A percentile compares a stretch with the other conserved stretches of the same genome.
These are phyloP conservation scores for Megastigmus dorsalis DNA, from an alignment of 2,888 invertebrate genomes.

Conservation along the genomic window DNA sequence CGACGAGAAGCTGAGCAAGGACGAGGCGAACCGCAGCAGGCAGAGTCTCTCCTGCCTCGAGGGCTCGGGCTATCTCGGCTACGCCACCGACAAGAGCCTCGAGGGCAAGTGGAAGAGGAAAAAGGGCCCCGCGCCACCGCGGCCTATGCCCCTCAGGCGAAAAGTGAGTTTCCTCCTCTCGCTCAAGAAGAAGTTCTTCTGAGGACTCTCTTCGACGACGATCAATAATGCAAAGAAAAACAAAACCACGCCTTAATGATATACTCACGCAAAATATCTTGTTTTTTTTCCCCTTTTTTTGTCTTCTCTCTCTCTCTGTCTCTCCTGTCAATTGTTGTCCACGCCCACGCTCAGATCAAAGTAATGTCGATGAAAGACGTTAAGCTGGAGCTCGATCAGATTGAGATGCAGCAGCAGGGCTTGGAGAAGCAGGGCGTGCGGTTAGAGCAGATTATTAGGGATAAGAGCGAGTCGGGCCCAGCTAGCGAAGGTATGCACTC, in stretches of 20 bases:
- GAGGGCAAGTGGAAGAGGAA: conserved; percentile 84
- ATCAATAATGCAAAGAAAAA: too few relatives aligned
- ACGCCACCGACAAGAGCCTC: conserved; percentile 77
- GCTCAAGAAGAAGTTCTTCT: conserved; percentile 48
- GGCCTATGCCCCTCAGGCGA: conserved; percentile 83
- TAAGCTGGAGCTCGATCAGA: conserved; percentile 82
- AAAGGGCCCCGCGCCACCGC: conserved; percentile 88
- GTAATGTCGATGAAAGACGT: conserved; percentile 77
- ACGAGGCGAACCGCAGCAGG: conserved; percentile 78
- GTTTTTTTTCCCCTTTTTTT: background rate
- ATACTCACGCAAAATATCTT: background rate
- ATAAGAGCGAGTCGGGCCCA: conserved; percentile 81
- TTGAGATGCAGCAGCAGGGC: conserved; percentile 91
- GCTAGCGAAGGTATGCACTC: conserved; percentile 66
- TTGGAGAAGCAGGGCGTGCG: conserved; percentile 93
- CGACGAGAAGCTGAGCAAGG: conserved; percentile 78
- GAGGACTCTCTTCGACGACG: background rate
- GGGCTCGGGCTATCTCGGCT: conserved; percentile 52
- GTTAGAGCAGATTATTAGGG: conserved; percentile 91
- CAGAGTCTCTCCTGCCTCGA: conserved; percentile 66
- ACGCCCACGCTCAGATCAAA: conserved; percentile 70
- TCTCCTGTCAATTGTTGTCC: conserved; percentile 11
- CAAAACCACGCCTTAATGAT: background rate
- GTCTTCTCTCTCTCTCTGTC: background rate
- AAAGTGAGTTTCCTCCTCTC: conserved; percentile 70